Evolutionary conservation across 37 sponge, comb jelly and placozoan genomes (phyloP), one percentile per base, ranked within the genome.

Genomic region (Spongilla lacustris): DNA sequence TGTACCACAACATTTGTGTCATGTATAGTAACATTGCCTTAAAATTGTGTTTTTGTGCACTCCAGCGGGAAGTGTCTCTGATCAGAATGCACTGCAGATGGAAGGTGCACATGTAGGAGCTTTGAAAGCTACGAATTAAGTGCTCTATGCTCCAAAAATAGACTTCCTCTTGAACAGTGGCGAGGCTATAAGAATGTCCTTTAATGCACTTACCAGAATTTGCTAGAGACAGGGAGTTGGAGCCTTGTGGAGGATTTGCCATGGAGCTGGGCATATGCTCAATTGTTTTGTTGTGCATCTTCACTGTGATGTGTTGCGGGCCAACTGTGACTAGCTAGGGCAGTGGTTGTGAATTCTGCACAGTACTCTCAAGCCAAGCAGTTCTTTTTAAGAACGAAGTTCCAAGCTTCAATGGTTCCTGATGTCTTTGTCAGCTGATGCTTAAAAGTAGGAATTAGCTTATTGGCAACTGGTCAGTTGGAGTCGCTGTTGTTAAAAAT

Each of bases 291-390:
- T n/a, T n/a, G n/a, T n/a, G n/a, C n/a, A n/a, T n/a, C n/a, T n/a
- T n/a, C n/a, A n/a, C n/a, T n/a, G n/a, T n/a, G n/a, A n/a, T n/a
- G n/a, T n/a, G n/a, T 35, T 78, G 79, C 11, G 28, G 28, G n/a
- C 79, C 70, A 27, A 68, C 70, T 19, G 81, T 81, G 49, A n/a
- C n/a, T n/a, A n/a, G 35, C 19, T 19, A 22, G 81, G 24, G 81
- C 81, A 27, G 67, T 66, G 81, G 81, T 68, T 67, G 69, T 81
- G 17, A 94, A 94, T 68, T 84, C 80, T 31, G 95, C 95, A 22
- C 91, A 94, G 78, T 94, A 94, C 74, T 92, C 95, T 24, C 91
- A 92, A 67, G 85, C 95, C 24, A 94, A 94, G 68, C 91, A 94
- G 82, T 23, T 80, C n/a, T n/a, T n/a, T n/a, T n/a, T n/a, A n/a